Conservation (phyloP, 1,140 invertebrate genomes). For the Cotesia typhae region DNA sequence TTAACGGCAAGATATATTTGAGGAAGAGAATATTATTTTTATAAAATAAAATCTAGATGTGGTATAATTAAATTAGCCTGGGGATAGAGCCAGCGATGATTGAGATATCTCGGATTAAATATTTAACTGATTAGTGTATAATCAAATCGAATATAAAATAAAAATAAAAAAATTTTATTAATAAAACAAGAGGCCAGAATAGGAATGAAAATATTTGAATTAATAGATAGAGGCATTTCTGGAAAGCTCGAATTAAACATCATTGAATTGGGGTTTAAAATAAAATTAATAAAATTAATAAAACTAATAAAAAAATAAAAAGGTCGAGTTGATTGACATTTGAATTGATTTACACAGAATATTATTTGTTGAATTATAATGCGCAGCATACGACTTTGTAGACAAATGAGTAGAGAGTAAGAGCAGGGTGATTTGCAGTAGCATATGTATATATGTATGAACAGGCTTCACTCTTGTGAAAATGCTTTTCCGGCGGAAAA, state of each 20-base stretch:
- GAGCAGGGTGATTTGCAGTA: neutral
- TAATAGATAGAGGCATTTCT: no score
- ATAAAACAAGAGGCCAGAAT: no score
- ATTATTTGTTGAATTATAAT: slow-evolving; percentile 64
- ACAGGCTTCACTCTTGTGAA: neutral
- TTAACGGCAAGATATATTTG: no score
- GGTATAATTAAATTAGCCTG: slow-evolving; percentile 59
- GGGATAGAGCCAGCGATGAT: slow-evolving; percentile 31
- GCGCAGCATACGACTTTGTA: slow-evolving; percentile 29
- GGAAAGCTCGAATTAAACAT: neutral
- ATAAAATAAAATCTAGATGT: no score
- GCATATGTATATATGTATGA: neutral
- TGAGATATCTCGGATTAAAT: slow-evolving; percentile 17
- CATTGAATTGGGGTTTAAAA: neutral
- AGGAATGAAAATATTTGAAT: no score
- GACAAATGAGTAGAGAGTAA: neutral
- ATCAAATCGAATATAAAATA: neutral
- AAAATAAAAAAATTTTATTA: no score
- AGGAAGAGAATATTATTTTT: no score
- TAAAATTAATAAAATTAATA: no score
- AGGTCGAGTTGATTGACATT: slow-evolving; percentile 61
- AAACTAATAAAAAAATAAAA: neutral
- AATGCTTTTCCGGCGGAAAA: slow-evolving; percentile 53
- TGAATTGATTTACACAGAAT: slow-evolving; percentile 54
- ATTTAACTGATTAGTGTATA: slow-evolving; percentile 2